Conservation (phyloP, 30 jellyfish, hydroid and myxozoan species). For the Sanderia malayensis region DNA sequence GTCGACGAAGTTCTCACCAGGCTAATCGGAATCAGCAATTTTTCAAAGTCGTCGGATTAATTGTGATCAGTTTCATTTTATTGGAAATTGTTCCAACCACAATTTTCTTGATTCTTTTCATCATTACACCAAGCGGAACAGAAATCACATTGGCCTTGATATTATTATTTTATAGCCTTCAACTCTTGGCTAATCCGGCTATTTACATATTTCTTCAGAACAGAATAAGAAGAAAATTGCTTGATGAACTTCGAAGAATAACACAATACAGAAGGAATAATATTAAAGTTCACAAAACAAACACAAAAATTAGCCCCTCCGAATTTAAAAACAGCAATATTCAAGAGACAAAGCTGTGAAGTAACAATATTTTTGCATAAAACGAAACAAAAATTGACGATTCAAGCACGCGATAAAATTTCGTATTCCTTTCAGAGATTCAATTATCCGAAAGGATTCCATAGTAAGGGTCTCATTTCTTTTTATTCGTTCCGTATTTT, state of each 20-base stretch:
- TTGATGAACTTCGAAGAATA: background rate
- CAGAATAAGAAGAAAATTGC: slow-evolving; percentile 18
- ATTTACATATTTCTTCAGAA: slow-evolving; percentile 55
- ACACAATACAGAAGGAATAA: no score
- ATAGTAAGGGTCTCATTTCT: no score
- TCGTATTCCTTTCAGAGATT: no score
- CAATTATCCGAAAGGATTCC: no score
- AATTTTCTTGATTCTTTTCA: slow-evolving; percentile 32
- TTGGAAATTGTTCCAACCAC: slow-evolving; percentile 53
- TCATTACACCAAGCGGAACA: slow-evolving; percentile 26
- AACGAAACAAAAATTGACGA: no score
- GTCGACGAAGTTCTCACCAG: background rate
- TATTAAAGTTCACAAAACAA: no score
- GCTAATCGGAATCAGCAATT: slow-evolving; percentile 24
- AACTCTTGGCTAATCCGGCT: slow-evolving; percentile 32
- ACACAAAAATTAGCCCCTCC: no score
- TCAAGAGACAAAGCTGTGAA: no score
- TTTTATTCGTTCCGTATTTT: no score
- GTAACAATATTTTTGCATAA: no score
- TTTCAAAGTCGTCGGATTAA: slow-evolving; percentile 37
- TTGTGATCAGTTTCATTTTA: slow-evolving; percentile 26
- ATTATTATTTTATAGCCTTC: slow-evolving; percentile 11
- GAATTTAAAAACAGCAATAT: no score
- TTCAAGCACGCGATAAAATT: no score
- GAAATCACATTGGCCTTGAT: slow-evolving; percentile 14